Evolutionary conservation across 2,888 invertebrate genomes (phyloP).

Genomic region (Miltochrista miniata): DNA sequence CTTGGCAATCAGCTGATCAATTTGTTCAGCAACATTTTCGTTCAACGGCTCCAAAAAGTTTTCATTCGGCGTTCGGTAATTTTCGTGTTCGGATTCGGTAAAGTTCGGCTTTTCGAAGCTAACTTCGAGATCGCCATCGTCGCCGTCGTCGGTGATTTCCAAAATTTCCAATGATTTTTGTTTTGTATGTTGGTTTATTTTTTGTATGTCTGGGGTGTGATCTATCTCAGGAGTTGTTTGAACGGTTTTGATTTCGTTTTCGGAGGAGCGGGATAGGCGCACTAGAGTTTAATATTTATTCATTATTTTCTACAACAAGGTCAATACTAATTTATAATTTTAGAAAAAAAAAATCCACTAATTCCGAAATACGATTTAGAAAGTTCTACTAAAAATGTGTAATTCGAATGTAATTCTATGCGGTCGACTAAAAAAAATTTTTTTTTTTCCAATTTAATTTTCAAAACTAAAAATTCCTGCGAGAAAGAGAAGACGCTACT

Average conservation of each 20-base stretch:
- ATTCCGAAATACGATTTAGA: no score
- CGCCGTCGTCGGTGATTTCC: conserved; percentile 54
- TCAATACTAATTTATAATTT: no score
- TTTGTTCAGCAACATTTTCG: conserved; percentile 67
- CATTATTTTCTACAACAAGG: no score
- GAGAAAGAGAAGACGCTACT: no score
- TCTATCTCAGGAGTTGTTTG: conserved; percentile 41
- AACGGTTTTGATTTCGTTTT: conserved; percentile 52
- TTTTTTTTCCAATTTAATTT: no score
- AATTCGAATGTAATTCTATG: no score
- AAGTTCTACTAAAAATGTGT: no score
- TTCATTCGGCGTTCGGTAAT: conserved; percentile 68
- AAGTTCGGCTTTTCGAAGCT: conserved; percentile 66
- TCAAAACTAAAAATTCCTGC: no score
- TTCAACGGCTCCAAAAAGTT: conserved; percentile 65
- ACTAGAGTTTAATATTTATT: conserved; percentile 7
- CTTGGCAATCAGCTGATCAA: conserved; percentile 71
- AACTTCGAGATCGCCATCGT: conserved; percentile 53
- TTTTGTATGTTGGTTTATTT: conserved; percentile 44
- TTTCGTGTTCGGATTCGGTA: conserved; percentile 61
- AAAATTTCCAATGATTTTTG: conserved; percentile 66
- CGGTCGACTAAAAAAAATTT: no score
- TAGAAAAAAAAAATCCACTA: no score
- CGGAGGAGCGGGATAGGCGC: conserved; percentile 42
- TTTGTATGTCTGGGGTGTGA: conserved; percentile 31